Percentiles rank a stretch among this genome's conserved stretches.
These are phyloP conservation scores for Squalus acanthias DNA, from an alignment of 2,797 vertebrate species.

Conservation along the genomic window DNA sequence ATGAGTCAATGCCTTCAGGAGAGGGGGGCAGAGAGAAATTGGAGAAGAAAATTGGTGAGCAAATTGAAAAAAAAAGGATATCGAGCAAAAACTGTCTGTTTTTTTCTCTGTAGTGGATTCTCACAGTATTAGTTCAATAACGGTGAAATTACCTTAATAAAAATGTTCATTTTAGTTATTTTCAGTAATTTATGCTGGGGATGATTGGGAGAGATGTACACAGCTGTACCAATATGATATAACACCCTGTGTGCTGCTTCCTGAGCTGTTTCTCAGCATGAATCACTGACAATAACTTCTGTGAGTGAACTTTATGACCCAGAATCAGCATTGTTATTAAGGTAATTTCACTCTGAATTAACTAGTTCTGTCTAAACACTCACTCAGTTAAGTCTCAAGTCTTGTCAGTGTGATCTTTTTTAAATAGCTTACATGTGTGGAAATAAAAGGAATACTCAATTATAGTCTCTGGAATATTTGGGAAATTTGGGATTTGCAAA, in stretches of 20 bases:
- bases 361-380: not conserved
- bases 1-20: not conserved
- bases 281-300: constrained; percentile 10
- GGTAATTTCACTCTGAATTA: constrained; percentile 23
- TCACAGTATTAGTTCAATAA: constrained; percentile 1
- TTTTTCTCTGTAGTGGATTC: not conserved
- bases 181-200: not conserved
- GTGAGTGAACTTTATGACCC: constrained; percentile 10
- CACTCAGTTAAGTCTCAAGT: constrained; percentile 2
- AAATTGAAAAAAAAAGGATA: not conserved
- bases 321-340: constrained; percentile 9
- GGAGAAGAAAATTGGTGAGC: not conserved
- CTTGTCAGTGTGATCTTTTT: not conserved
- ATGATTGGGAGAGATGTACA: not conserved
- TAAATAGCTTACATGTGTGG: not conserved
- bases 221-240: not conserved
- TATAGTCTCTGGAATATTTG: not conserved
- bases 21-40: not conserved
- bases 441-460: not conserved
- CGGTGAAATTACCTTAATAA: not conserved
- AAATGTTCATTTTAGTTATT: constrained; percentile 6
- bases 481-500: not conserved
- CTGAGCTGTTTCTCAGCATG: not conserved
- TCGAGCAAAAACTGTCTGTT: not conserved
- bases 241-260: not conserved